Percentiles rank a stretch among this genome's conserved stretches.
Evolutionary conservation across 2,888 invertebrate species (phyloP).

Genomic region (Eremobia ochroleuca): DNA sequence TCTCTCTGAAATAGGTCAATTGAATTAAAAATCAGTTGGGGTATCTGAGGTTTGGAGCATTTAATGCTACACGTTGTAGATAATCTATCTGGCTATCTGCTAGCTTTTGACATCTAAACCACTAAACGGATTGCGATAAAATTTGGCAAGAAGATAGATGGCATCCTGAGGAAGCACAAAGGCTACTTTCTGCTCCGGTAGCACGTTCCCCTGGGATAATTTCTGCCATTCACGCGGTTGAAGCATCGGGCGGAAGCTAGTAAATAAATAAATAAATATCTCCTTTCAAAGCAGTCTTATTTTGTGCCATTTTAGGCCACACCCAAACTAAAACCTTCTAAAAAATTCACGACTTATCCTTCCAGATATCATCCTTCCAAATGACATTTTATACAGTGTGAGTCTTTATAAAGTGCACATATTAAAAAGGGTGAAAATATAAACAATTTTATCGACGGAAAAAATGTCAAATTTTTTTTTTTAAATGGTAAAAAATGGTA

Average conservation of each 20-base stretch:
- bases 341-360: background rate
- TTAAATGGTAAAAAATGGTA: too few relatives aligned
- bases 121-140: background rate
- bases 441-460: too few relatives aligned
- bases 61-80: too few relatives aligned
- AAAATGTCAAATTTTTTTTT: too few relatives aligned
- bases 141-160: background rate
- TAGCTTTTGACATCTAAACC: background rate
- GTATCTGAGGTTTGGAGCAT: too few relatives aligned
- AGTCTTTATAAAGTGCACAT: too few relatives aligned
- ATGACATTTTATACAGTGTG: conserved; percentile 14
- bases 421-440: too few relatives aligned
- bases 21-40: too few relatives aligned
- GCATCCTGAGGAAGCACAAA: background rate
- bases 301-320: background rate
- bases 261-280: background rate
- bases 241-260: background rate
- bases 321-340: background rate
- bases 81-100: too few relatives aligned
- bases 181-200: background rate
- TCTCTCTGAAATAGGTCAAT: too few relatives aligned
- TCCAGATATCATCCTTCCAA: background rate
- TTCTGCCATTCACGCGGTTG: background rate
- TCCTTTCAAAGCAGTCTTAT: background rate
- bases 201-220: background rate